A percentile compares a stretch with the other conserved stretches of the same genome.
Evolutionary conservation across 1,140 invertebrate genomes (phyloP).

Genomic region (Chrysopa pallens): DNA sequence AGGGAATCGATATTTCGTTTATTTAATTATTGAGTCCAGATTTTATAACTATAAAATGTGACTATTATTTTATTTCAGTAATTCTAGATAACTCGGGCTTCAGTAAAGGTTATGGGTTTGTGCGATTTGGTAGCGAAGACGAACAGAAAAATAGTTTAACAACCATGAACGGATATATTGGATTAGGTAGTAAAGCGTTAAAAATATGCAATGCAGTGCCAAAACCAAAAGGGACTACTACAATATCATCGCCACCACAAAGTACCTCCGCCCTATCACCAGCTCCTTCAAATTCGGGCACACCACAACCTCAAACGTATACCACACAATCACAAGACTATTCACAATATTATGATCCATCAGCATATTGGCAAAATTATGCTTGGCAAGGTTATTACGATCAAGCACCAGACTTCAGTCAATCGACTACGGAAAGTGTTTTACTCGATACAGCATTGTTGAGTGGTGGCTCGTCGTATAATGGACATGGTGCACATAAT

Average conservation of each 20-base stretch:
- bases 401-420: conserved; percentile 18
- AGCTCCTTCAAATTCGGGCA: conserved; percentile 14
- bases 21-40: background rate
- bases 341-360: conserved; percentile 51
- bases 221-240: conserved; percentile 41
- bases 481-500: conserved; percentile 4
- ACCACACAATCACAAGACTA: conserved; percentile 25
- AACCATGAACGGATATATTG: conserved; percentile 74
- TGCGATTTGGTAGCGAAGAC: conserved; percentile 83
- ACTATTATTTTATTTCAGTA: conserved; percentile 32
- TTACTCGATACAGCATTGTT: conserved; percentile 7
- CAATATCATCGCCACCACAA: conserved; percentile 14
- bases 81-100: conserved; percentile 75
- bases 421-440: conserved; percentile 11
- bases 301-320: conserved; percentile 16
- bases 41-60: too few species aligned
- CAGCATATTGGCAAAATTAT: conserved; percentile 57
- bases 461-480: conserved; percentile 8
- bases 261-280: conserved; percentile 17
- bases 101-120: conserved; percentile 94
- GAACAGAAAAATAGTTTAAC: conserved; percentile 85
- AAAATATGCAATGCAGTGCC: conserved; percentile 84
- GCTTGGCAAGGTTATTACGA: conserved; percentile 31
- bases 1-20: background rate
- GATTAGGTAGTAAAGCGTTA: conserved; percentile 64